Percentiles rank a stretch among this genome's conserved stretches.
Evolutionary conservation across 1,140 invertebrate genomes (phyloP).

Genomic region (Lamellibrachia luymesi): DNA sequence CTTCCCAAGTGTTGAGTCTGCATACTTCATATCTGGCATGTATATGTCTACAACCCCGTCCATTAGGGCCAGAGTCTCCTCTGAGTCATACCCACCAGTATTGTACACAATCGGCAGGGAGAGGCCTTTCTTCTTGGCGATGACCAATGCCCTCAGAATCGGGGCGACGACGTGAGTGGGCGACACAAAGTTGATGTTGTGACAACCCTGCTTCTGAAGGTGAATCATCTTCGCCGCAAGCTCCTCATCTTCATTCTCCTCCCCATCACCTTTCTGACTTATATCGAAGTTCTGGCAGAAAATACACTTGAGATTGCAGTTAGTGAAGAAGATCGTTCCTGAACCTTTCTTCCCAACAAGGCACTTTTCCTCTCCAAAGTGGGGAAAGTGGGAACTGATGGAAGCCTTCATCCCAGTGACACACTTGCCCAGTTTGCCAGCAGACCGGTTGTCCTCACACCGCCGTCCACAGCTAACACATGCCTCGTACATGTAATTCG

Average conservation of each 20-base stretch:
- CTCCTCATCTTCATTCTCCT: slow-evolving; percentile 14
- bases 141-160: slow-evolving; percentile 10
- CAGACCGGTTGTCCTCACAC: slow-evolving; percentile 10
- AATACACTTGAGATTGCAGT: slow-evolving; percentile 19
- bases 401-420: slow-evolving; percentile 12
- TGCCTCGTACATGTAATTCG: slow-evolving; percentile 16
- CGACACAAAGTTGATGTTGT: slow-evolving; percentile 22
- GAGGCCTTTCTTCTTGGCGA: slow-evolving; percentile 13
- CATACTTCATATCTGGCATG: slow-evolving; percentile 22
- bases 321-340: slow-evolving; percentile 21
- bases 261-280: slow-evolving; percentile 12
- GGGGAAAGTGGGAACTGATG: slow-evolving; percentile 10
- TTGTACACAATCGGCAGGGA: slow-evolving; percentile 17
- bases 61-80: slow-evolving; percentile 8
- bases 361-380: slow-evolving; percentile 20
- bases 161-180: slow-evolving; percentile 18
- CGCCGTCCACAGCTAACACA: slow-evolving; percentile 15
- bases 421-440: slow-evolving; percentile 18
- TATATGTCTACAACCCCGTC: slow-evolving; percentile 18
- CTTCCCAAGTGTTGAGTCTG: neutral
- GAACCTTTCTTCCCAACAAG: slow-evolving; percentile 13
- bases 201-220: slow-evolving; percentile 15
- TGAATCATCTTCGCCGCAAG: slow-evolving; percentile 6
- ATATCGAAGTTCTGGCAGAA: slow-evolving; percentile 18
- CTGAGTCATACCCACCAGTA: slow-evolving; percentile 16